Evolutionary conservation across 2,113 vertebrate species (phyloP), one percentile per base, ranked within the genome.

Genomic region (Gallinago undulata): DNA sequence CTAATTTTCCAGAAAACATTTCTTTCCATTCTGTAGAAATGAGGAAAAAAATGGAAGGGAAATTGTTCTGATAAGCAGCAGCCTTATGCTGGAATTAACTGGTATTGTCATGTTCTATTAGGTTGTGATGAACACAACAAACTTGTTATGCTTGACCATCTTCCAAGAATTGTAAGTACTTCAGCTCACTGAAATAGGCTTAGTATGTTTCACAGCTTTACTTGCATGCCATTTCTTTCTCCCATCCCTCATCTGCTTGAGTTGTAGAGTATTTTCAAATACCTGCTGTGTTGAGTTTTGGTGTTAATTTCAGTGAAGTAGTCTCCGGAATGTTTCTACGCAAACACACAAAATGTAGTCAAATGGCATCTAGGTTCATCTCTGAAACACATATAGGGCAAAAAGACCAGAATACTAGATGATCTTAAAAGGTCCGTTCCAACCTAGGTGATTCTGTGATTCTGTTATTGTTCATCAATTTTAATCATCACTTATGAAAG

Each of bases 11-110:
- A 59, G 70, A 94, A 96, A 76, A 64, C 6, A 43, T 12, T 83
- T 22, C 6, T 48, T 92, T 84, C 69, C 13, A 18, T 94, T 94
- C 23, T 94, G 51, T 27, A 76, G 39, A 94, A 97, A 81, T 82
- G 30, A 43, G 68, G 62, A 92, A 51, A 63, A 37, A 95, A 91
- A 93, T 11, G 28, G 28, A 33, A 57, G 3, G 0, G 3, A 31
- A 78, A 25, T 39, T 57, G 1, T 85, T 85, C 17, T 67, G 3
- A 2, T 33, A 79, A 56, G 23, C 56, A 72, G 4, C 9, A 76
- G 23, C 7, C 17, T 73, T 37, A 60, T 13, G n/a, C 13, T 57
- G 48, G 27, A 86, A 66, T 35, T 56, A 76, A 39, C 3, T 9
- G 35, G 9, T 56, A n/a, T 82, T 72, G 11, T 56, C 24, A 10